A percentile compares a stretch with the other conserved stretches of the same genome.
These are phyloP conservation scores for Ptilodon capucinus DNA, from an alignment of 2,888 invertebrate species.

Conservation along the genomic window DNA sequence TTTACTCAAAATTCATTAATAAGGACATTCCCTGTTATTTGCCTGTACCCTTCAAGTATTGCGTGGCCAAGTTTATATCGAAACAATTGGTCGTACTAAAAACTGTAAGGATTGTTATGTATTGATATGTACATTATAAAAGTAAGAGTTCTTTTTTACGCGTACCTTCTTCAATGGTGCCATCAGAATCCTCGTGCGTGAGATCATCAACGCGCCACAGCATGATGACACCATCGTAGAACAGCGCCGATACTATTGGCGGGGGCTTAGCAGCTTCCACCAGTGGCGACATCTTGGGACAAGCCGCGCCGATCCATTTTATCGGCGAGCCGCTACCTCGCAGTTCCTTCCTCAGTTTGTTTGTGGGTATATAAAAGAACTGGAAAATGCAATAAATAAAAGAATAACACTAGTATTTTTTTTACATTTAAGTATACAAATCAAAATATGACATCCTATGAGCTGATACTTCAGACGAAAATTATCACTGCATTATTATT, in stretches of 20 bases:
- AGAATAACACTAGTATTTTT: not conserved
- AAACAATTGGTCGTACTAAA: too few species aligned
- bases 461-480: too few species aligned
- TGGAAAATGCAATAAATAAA: slow-evolving; percentile 41
- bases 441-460: too few species aligned
- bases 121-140: too few species aligned
- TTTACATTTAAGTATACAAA: too few species aligned
- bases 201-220: slow-evolving; percentile 81
- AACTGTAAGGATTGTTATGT: too few species aligned
- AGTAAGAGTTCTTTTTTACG: not conserved
- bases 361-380: slow-evolving; percentile 84
- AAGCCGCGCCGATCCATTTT: slow-evolving; percentile 74
- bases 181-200: slow-evolving; percentile 45
- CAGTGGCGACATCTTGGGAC: slow-evolving; percentile 70
- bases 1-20: too few species aligned
- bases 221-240: slow-evolving; percentile 80
- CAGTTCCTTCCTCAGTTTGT: slow-evolving; percentile 77
- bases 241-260: slow-evolving; percentile 82
- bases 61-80: too few species aligned
- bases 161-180: slow-evolving; percentile 68
- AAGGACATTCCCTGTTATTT: too few species aligned
- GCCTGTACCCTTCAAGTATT: too few species aligned
- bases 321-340: slow-evolving; percentile 68
- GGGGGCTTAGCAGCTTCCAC: slow-evolving; percentile 74
- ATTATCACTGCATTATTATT: too few species aligned